These are phyloP conservation scores for Fratercula arctica DNA, from an alignment of 2,797 vertebrate species.

Conservation along the genomic window DNA sequence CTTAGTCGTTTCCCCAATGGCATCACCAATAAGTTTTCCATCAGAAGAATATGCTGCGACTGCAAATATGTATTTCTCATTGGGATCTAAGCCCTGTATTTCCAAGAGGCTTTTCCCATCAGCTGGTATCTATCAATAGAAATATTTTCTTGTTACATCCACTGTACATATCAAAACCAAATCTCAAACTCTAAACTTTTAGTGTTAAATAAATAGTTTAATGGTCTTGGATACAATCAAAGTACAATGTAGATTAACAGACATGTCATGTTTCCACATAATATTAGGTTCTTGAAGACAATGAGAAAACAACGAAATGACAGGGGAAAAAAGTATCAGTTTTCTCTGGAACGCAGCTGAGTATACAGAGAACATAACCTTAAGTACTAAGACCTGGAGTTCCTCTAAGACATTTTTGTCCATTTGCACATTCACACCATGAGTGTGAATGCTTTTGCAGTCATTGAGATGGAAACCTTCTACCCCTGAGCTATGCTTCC, in stretches of 20 bases:
- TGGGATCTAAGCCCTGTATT: slow-evolving; percentile 84
- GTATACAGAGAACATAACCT: not conserved
- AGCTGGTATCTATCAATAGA: slow-evolving; percentile 83
- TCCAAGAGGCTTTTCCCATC: slow-evolving; percentile 80
- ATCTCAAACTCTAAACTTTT: not conserved
- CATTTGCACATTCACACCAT: not conserved
- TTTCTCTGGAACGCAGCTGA: not conserved
- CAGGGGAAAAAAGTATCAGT: fast-evolving
- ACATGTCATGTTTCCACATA: not conserved
- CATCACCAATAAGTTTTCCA: slow-evolving; percentile 85
- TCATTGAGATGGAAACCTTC: not conserved
- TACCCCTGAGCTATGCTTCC: not conserved
- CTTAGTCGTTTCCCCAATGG: slow-evolving; percentile 84
- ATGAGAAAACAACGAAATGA: not conserved
- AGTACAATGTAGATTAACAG: not conserved
- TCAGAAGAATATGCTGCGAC: slow-evolving; percentile 87
- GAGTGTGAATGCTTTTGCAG: not conserved
- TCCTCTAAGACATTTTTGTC: not conserved
- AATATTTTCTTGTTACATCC: slow-evolving; percentile 23
- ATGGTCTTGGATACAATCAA: not conserved
- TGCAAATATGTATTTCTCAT: slow-evolving; percentile 94
- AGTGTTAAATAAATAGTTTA: not conserved
- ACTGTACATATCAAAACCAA: not conserved
- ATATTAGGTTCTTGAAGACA: not conserved
- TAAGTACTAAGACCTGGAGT: not conserved